phyloP scores from a whole-genome alignment of 1,140 invertebrate species.

The Tetramorium alpestre region DNA sequence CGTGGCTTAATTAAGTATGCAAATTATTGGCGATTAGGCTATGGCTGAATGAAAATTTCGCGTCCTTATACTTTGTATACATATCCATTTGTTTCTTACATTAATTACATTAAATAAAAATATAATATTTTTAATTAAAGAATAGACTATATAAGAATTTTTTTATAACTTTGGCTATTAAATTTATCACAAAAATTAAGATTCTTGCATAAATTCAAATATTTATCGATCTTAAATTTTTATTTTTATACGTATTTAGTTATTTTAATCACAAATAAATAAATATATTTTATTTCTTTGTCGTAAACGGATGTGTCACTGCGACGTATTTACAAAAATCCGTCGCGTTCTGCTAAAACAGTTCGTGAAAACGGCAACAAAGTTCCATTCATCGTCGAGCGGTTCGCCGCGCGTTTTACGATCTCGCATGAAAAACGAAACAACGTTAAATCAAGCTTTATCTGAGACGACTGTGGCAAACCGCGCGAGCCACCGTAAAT shows the following conservation, averaged over 20 bases:
- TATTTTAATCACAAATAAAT: not conserved
- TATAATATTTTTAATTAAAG: not conserved
- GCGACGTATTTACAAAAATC: not conserved
- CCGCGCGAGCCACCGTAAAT: slow-evolving; percentile 22
- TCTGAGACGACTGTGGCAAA: slow-evolving; percentile 36
- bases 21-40: not conserved
- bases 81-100: not conserved
- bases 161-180: not conserved
- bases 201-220: not conserved
- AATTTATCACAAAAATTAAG: not conserved
- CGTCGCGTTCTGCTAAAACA: not conserved
- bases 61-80: not conserved
- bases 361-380: slow-evolving; percentile 10
- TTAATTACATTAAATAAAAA: not conserved
- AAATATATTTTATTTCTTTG: not conserved
- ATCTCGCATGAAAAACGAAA: slow-evolving; percentile 46
- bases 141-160: not conserved
- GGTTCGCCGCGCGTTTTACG: slow-evolving; percentile 34
- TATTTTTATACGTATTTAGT: not conserved
- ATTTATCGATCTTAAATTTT: not conserved
- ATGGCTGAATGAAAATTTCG: not conserved
- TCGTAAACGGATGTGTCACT: not conserved
- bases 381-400: slow-evolving; percentile 30
- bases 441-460: slow-evolving; percentile 54
- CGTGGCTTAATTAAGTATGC: slow-evolving; percentile 3